phyloP scores from a whole-genome alignment of 2,888 invertebrate genomes.

The Drosophila siamana region DNA sequence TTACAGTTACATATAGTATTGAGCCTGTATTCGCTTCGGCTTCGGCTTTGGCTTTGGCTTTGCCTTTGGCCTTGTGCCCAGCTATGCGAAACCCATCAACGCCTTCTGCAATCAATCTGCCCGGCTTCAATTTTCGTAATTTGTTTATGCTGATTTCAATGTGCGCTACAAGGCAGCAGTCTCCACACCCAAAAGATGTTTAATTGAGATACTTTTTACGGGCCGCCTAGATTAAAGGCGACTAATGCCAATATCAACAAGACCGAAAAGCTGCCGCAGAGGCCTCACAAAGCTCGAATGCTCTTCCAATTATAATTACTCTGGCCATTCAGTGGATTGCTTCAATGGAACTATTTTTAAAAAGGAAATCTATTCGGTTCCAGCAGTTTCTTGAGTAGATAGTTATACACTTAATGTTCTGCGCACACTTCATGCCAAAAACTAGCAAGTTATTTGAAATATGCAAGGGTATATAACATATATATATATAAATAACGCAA shows the following conservation, averaged over 20 bases:
- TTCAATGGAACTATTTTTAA: background rate
- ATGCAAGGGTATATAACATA: slow-evolving; percentile 11
- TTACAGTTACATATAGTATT: slow-evolving; percentile 2
- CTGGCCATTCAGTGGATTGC: background rate
- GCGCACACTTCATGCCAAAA: too few species aligned
- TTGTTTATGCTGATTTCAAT: slow-evolving; percentile 72
- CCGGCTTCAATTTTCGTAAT: slow-evolving; percentile 61
- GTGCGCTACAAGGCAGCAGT: slow-evolving; percentile 8
- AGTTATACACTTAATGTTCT: too few species aligned
- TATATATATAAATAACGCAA: slow-evolving; percentile 7
- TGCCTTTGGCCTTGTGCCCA: slow-evolving; percentile 24
- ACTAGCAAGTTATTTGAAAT: background rate
- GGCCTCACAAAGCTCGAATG: slow-evolving; percentile 3
- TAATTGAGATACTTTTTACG: slow-evolving; percentile 63
- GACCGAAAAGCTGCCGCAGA: background rate
- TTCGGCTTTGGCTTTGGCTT: slow-evolving; percentile 23
- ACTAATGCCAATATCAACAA: slow-evolving; percentile 8
- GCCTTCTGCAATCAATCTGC: slow-evolving; percentile 68
- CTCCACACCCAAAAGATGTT: slow-evolving; percentile 35
- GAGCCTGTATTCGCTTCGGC: slow-evolving; percentile 21
- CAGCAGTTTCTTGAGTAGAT: background rate
- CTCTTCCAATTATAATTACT: background rate
- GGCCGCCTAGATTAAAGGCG: slow-evolving; percentile 4
- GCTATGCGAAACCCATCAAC: slow-evolving; percentile 44
- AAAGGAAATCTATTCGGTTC: background rate